Evolutionary conservation across 2,888 invertebrate species (phyloP), one percentile per base, ranked within the genome.

Genomic region (Chaetogeoica ovagalla): DNA sequence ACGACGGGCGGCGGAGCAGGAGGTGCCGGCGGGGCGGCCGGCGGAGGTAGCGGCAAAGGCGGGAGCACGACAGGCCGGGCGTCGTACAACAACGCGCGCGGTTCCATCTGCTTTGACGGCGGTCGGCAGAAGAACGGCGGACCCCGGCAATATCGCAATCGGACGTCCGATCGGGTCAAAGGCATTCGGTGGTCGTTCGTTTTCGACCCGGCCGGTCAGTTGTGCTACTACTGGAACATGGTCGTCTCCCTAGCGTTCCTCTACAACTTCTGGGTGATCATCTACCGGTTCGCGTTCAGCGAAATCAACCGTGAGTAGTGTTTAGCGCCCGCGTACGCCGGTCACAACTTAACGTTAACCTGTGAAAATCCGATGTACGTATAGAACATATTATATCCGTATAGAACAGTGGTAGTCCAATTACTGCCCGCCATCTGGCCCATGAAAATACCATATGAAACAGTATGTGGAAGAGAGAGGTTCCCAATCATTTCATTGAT

Each of bases 221-320:
- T 98, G 83, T 96, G 95, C 88, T 97, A 97, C 89, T 96, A 96
- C 87, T 97, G 97, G 97, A 96, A 96, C 85, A 94, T 96, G 94
- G 94, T 96, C 84, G 96, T 97, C 84, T 96, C 96, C 84, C 91
- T 96, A 86, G 96, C 96, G 86, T 97, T 96, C 88, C 92, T 97
- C 85, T 97, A 97, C 89, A 97, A 97, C 88, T 94, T 97, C 86
- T 97, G 96, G 97, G 96, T 96, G 87, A 96, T 98, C 89, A 96
- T 97, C 87, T 98, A 97, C 90, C 93, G 98, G 88, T 98, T 97
- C 90, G 96, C 98, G 88, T 98, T 98, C 88, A 94, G 97, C 88
- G 98, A 98, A 89, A 97, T 97, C 85, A 95, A 94, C 87, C 91
- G 94, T 91, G 85, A 90, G 91, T 9, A 90, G 91, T 9, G 43